Percentiles rank a stretch among this genome's conserved stretches.
Conservation (phyloP, 1,140 invertebrate genomes). For the Dendroctonus valens region DNA sequence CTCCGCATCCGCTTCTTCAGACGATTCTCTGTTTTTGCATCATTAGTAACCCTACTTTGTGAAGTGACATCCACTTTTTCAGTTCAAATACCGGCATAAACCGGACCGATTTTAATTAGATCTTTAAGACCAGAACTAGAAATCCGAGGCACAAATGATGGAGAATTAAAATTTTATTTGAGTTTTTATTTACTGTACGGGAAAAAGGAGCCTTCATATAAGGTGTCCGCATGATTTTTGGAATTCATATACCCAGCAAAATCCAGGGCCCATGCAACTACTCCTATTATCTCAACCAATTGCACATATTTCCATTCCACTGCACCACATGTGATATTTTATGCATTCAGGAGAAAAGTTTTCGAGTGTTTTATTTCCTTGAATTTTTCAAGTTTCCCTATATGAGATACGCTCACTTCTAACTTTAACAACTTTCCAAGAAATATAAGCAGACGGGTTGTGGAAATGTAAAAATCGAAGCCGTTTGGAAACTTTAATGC, state of each 20-base stretch:
- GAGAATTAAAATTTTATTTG: too few relatives aligned
- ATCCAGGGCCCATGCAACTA: too few relatives aligned
- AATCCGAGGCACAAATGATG: too few relatives aligned
- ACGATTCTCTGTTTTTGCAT: slow-evolving; percentile 12
- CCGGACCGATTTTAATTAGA: background rate
- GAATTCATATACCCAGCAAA: too few relatives aligned
- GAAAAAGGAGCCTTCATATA: too few relatives aligned
- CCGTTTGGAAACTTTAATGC: slow-evolving; percentile 10
- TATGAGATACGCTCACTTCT: slow-evolving; percentile 12
- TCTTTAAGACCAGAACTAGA: background rate
- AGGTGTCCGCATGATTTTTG: too few relatives aligned
- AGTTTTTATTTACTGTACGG: too few relatives aligned
- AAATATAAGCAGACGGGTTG: slow-evolving; percentile 6
- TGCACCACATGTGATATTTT: slow-evolving; percentile 8
- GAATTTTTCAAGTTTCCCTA: slow-evolving; percentile 10
- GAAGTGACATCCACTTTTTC: slow-evolving; percentile 19
- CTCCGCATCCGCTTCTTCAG: slow-evolving; percentile 13
- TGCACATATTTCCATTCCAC: background rate
- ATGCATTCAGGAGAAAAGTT: slow-evolving; percentile 17
- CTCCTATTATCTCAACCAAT: too few relatives aligned
- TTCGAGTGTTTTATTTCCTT: slow-evolving; percentile 16
- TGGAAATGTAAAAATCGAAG: slow-evolving; percentile 17
- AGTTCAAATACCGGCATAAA: slow-evolving; percentile 5
- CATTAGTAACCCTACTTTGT: slow-evolving; percentile 17
- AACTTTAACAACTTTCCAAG: slow-evolving; percentile 16